Conservation (phyloP, 2,113 vertebrate genomes). For the Phrynocephalus versicolor region DNA sequence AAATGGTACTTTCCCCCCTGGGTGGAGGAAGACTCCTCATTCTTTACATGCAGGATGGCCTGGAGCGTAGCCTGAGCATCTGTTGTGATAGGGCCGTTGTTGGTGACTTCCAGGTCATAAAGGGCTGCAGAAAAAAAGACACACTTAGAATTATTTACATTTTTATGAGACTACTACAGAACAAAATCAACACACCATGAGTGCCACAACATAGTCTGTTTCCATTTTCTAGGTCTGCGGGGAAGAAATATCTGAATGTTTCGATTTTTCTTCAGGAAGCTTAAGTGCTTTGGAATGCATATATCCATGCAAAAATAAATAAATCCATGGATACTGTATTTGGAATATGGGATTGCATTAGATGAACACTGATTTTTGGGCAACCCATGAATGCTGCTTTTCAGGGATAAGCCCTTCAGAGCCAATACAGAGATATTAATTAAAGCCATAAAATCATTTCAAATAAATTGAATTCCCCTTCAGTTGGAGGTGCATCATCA, state of each 20-base stretch:
- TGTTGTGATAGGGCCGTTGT: slow-evolving; percentile 69
- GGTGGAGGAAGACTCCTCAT: not conserved
- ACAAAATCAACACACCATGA: not conserved
- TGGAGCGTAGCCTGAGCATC: slow-evolving; percentile 69
- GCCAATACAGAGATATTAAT: not conserved
- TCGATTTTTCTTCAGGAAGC: not conserved
- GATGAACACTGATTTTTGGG: not conserved
- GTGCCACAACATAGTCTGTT: not conserved
- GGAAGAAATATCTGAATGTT: not conserved
- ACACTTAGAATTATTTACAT: not conserved
- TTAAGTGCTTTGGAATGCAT: not conserved
- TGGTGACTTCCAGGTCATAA: slow-evolving; percentile 61
- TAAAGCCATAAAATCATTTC: not conserved
- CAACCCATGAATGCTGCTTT: not conserved
- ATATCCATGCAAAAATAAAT: not conserved
- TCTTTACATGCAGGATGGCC: slow-evolving; percentile 56
- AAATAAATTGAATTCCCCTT: too few species aligned
- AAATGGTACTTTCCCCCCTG: slow-evolving; percentile 55
- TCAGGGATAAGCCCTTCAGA: too few species aligned
- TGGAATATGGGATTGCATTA: not conserved
- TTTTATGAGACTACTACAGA: not conserved
- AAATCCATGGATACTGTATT: not conserved
- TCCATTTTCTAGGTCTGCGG: not conserved
- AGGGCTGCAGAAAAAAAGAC: slow-evolving; percentile 51
- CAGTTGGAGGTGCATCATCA: too few species aligned